Evolutionary conservation across 2,113 vertebrate genomes (phyloP).

Genomic region (Dermatemys mawii): DNA sequence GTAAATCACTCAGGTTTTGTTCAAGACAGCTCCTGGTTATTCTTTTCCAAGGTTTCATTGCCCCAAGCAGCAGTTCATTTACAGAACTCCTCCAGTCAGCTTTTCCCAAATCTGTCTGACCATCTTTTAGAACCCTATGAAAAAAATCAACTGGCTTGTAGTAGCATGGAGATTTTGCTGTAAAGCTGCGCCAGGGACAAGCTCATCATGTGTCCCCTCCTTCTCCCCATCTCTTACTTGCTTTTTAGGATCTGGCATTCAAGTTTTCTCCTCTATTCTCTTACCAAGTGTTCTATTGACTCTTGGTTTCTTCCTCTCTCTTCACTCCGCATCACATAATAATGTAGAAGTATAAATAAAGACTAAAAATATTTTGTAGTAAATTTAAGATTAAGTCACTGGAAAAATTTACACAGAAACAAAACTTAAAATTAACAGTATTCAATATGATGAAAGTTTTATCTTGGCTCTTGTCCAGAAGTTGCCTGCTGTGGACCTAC

Average conservation of each 20-base stretch:
- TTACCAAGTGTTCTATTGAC: neutral
- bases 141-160: neutral
- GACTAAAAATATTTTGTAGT: neutral
- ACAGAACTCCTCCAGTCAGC: neutral
- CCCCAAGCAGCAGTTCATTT: neutral
- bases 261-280: neutral
- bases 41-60: neutral
- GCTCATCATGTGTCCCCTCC: neutral
- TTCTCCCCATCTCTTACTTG: neutral
- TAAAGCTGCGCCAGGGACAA: neutral
- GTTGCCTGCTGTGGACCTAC: neutral
- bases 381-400: neutral
- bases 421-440: neutral
- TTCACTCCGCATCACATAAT: neutral
- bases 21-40: neutral
- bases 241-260: neutral
- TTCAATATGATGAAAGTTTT: neutral
- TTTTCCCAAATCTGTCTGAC: neutral
- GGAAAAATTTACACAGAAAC: neutral
- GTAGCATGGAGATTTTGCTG: neutral
- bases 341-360: neutral
- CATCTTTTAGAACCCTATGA: neutral
- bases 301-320: neutral
- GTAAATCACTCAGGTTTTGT: neutral
- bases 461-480: neutral